A percentile compares a stretch with the other conserved stretches of the same genome.
These are phyloP conservation scores for Nannoperca obscura DNA, from an alignment of 2,797 vertebrate species.

Conservation along the genomic window DNA sequence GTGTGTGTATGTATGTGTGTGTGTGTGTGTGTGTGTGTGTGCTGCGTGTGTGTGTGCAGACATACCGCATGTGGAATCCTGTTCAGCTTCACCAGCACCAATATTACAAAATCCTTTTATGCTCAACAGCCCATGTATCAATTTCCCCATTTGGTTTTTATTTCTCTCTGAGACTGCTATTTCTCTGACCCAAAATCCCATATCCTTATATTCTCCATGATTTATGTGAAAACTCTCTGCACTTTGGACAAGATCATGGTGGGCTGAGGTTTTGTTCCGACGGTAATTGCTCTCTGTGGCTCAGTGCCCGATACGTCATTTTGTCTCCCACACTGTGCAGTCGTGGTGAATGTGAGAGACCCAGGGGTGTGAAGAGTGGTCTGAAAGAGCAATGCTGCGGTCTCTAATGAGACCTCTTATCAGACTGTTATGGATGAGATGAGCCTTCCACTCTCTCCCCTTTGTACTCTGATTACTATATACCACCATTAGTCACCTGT, in stretches of 20 bases:
- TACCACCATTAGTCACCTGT: constrained; percentile 72
- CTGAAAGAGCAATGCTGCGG: constrained; percentile 68
- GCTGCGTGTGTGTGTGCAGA: neutral
- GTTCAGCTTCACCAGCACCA: constrained; percentile 50
- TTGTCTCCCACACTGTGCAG: constrained; percentile 72
- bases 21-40: neutral
- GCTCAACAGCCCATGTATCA: constrained; percentile 51
- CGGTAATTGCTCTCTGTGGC: constrained; percentile 81
- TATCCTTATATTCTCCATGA: constrained; percentile 64
- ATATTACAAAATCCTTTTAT: constrained; percentile 54
- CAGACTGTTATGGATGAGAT: constrained; percentile 77
- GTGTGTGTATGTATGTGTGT: constrained; percentile 18
- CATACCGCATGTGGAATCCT: constrained; percentile 39
- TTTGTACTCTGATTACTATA: constrained; percentile 72
- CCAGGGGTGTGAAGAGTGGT: constrained; percentile 71
- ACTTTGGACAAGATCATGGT: constrained; percentile 72
- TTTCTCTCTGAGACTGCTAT: constrained; percentile 45
- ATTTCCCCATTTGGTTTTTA: constrained; percentile 52
- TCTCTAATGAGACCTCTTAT: constrained; percentile 83
- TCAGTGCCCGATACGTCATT: constrained; percentile 75
- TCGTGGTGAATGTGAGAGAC: constrained; percentile 68
- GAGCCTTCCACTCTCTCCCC: constrained; percentile 65
- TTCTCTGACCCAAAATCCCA: constrained; percentile 59
- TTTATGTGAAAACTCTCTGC: constrained; percentile 71
- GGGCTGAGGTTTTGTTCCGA: constrained; percentile 75